Base-by-base conservation (phyloP, 2,797 vertebrate species). In the Galagoides demidoff region DNA sequence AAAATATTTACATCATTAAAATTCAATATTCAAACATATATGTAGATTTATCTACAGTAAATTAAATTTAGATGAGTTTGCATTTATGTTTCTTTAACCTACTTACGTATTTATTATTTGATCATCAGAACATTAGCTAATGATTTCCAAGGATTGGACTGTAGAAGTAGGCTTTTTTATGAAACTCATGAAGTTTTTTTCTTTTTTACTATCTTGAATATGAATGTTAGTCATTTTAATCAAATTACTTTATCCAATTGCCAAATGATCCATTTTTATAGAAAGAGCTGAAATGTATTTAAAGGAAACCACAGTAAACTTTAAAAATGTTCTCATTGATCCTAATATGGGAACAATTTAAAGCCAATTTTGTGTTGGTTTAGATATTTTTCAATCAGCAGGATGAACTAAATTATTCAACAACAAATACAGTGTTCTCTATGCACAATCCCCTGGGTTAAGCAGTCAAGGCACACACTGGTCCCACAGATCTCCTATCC, bases 1-100 rank as follows among this genome's bases (percentile, higher is more conserved):
- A 95, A 95, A 97, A 95, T 78, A 96, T 79, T 95, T 94, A 90
- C 87, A 96, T 73, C 52, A 90, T 93, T 96, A 97, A 97, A 96
- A 95, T 95, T 92, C 73, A 96, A 77, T 95, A 95, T 91, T 94
- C 59, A 96, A 87, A 90, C 59, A 96, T 61, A 92, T 39, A 93
- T 85, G 34, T 96, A 76, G 61, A 85, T 95, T 97, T 95, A 86
- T 90, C 92, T 73, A 87, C 94, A 94, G 45, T 73, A 91, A 95
- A 95, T 97, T 97, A 94, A 95, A 96, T 95, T 93, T 95, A 85
- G 76, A 85, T 95, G 92, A 96, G 16, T 70, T 97, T 85, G 27
- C 73, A 87, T 95, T 97, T 95, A 87, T 95, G 91, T 90, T 94
- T 94, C 85, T 83, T 90, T 96, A 97, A 95, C 79, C 64, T 49